Conservation (phyloP, 2,113 vertebrate species). For the Leucopsar rothschildi region DNA sequence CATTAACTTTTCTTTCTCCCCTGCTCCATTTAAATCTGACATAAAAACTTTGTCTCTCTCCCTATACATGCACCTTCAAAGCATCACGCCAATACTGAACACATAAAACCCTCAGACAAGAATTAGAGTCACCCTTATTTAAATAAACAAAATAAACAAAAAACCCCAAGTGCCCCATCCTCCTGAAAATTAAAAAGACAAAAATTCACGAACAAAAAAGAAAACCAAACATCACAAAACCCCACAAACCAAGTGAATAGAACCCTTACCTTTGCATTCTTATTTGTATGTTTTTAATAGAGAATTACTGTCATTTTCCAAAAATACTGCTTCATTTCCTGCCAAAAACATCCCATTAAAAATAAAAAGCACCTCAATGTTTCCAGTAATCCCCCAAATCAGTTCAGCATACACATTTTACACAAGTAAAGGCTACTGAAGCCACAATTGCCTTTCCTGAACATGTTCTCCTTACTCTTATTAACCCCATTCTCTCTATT, state of each 20-base stretch:
- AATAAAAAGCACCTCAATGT: neutral
- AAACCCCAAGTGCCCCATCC: accelerated
- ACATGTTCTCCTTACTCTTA: neutral
- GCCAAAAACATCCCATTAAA: neutral
- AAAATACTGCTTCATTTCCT: neutral
- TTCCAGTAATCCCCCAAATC: neutral
- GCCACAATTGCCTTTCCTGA: neutral
- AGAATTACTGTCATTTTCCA: neutral
- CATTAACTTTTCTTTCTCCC: neutral
- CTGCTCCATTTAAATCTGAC: neutral
- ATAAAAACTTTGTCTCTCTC: neutral
- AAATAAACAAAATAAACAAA: neutral
- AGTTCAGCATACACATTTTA: neutral
- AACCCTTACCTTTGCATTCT: neutral
- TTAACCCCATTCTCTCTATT: neutral
- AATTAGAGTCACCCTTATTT: neutral
- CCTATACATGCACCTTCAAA: neutral
- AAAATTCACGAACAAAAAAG: neutral
- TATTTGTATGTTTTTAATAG: neutral
- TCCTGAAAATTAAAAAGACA: neutral
- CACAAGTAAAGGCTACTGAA: neutral
- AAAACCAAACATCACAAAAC: neutral
- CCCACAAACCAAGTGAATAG: neutral
- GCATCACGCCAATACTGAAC: neutral
- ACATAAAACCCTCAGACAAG: neutral